These are phyloP conservation scores for Micromussa lordhowensis DNA, from an alignment of 92 coral and sea anemone species.

Conservation along the genomic window DNA sequence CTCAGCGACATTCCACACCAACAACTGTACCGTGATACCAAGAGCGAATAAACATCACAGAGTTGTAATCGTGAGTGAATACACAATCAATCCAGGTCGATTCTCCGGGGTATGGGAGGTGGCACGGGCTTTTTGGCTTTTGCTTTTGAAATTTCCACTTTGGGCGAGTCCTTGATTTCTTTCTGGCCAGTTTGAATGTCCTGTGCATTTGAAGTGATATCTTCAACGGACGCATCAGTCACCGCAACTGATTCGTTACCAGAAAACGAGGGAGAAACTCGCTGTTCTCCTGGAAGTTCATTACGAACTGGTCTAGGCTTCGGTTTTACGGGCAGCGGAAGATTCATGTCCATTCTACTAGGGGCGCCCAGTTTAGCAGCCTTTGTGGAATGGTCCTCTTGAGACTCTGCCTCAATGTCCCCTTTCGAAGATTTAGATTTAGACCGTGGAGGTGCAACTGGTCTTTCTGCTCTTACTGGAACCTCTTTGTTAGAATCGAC, in stretches of 20 bases:
- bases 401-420: conserved; percentile 8
- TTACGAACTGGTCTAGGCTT: conserved; percentile 26
- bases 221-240: conserved; percentile 4
- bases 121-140: conserved; percentile 47
- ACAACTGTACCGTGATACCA: neutral
- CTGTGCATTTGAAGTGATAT: neutral
- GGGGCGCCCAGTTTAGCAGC: conserved; percentile 27
- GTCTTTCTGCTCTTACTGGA: conserved; percentile 21
- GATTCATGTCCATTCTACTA: conserved; percentile 18
- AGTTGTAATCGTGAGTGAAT: neutral
- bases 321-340: conserved; percentile 52
- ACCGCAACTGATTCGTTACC: neutral
- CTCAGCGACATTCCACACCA: neutral
- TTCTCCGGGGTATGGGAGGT: conserved; percentile 75
- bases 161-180: neutral
- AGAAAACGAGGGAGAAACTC: neutral
- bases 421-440: conserved; percentile 8
- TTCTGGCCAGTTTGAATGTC: neutral
- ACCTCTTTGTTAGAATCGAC: neutral
- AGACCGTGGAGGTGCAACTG: conserved; percentile 47
- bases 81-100: conserved; percentile 54
- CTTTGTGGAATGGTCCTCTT: neutral
- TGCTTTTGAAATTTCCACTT: conserved; percentile 4
- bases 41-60: neutral
- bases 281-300: neutral